These are phyloP conservation scores for Alethe diademata DNA, from an alignment of 2,113 vertebrate species.

Conservation along the genomic window DNA sequence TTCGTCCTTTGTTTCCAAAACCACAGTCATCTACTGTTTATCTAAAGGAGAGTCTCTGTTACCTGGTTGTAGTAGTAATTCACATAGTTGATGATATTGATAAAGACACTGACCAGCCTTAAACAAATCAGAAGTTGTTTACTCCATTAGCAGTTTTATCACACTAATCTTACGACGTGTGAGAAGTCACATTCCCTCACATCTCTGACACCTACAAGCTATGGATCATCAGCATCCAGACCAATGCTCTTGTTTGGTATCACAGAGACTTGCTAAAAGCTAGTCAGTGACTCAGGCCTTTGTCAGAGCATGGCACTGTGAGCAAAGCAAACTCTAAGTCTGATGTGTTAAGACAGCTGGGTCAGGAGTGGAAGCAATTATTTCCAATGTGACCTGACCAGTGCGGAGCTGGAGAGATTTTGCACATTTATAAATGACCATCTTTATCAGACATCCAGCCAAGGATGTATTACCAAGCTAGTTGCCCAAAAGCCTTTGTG, in stretches of 20 bases:
- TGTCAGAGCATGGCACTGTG: neutral
- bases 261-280: neutral
- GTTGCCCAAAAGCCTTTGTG: neutral
- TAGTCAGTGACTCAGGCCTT: neutral
- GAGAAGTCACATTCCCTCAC: neutral
- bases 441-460: conserved; percentile 14
- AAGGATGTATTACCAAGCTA: neutral
- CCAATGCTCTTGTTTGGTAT: neutral
- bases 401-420: neutral
- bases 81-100: neutral
- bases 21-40: neutral
- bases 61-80: neutral
- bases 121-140: neutral
- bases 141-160: neutral
- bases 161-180: neutral
- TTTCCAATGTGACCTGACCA: conserved; percentile 35
- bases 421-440: conserved; percentile 20
- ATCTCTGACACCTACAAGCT: neutral
- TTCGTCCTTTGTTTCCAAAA: neutral
- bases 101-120: neutral
- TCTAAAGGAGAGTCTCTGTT: neutral
- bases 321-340: neutral
- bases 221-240: neutral
- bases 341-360: neutral
- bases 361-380: conserved; percentile 13